These are phyloP conservation scores for Papilio polyxenes DNA, from an alignment of 1,140 invertebrate genomes.

Conservation along the genomic window DNA sequence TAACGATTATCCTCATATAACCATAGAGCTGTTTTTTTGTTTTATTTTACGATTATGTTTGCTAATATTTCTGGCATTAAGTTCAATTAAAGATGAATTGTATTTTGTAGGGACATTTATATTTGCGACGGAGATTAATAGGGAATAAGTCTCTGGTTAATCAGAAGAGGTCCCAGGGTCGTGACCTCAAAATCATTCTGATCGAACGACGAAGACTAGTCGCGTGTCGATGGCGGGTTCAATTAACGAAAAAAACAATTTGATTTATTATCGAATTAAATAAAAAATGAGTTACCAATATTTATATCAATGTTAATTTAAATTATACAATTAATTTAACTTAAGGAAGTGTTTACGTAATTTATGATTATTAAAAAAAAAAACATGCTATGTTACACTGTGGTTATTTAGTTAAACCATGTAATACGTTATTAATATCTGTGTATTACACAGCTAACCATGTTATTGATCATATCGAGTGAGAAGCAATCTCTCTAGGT, in stretches of 20 bases:
- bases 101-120: neutral
- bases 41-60: too few species aligned
- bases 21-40: too few species aligned
- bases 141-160: conserved; percentile 2
- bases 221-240: neutral
- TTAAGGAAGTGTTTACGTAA: too few species aligned
- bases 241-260: neutral
- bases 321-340: too few species aligned
- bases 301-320: too few species aligned
- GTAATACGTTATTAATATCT: neutral
- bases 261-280: too few species aligned
- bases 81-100: neutral
- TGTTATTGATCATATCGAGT: neutral
- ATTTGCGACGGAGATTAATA: neutral
- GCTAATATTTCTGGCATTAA: neutral
- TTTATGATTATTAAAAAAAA: too few species aligned
- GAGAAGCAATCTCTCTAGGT: neutral
- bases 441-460: neutral
- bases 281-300: too few species aligned
- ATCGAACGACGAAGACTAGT: neutral
- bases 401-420: too few species aligned
- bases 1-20: too few species aligned
- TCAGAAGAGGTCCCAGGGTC: neutral
- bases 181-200: neutral
- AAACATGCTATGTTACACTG: too few species aligned